Percentiles rank a stretch among this genome's conserved stretches.
Evolutionary conservation across 64 coral and sea anemone species (phyloP).

Genomic region (Montipora cactus): DNA sequence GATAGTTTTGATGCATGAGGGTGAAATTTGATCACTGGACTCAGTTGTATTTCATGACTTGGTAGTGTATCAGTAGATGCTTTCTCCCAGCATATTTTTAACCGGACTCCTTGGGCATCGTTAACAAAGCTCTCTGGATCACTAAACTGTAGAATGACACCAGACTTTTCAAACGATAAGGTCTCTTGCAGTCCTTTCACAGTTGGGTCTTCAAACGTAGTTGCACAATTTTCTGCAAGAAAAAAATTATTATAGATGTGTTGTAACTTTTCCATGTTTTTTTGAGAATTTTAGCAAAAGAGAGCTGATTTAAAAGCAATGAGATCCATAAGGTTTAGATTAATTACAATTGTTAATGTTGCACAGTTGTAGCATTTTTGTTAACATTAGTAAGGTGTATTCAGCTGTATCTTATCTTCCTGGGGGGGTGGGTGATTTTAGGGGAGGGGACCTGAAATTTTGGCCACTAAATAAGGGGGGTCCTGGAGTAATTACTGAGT

Average conservation of each 20-base stretch:
- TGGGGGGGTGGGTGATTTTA: no score
- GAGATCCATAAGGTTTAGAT: no score
- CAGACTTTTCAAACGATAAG: conserved; percentile 41
- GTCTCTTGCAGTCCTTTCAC: neutral
- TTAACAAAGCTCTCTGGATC: neutral
- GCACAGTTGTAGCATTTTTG: no score
- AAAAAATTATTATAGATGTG: neutral
- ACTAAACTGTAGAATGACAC: conserved; percentile 34
- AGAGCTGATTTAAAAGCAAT: no score
- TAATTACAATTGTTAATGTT: no score
- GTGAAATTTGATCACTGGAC: conserved; percentile 55
- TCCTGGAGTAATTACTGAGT: no score
- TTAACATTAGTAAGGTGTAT: no score
- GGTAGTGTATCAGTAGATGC: neutral
- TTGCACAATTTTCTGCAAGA: neutral
- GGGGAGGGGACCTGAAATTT: no score
- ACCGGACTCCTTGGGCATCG: conserved; percentile 19
- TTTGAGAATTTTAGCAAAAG: no score
- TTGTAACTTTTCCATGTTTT: no score
- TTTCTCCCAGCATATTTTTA: conserved; percentile 5
- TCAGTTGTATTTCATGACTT: conserved; percentile 49
- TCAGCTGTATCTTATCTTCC: no score
- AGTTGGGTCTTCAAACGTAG: conserved; percentile 25
- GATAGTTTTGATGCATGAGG: neutral
- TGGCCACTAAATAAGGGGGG: no score